These are phyloP conservation scores for Nycteola revayana DNA, from an alignment of 2,888 invertebrate species.

Conservation along the genomic window DNA sequence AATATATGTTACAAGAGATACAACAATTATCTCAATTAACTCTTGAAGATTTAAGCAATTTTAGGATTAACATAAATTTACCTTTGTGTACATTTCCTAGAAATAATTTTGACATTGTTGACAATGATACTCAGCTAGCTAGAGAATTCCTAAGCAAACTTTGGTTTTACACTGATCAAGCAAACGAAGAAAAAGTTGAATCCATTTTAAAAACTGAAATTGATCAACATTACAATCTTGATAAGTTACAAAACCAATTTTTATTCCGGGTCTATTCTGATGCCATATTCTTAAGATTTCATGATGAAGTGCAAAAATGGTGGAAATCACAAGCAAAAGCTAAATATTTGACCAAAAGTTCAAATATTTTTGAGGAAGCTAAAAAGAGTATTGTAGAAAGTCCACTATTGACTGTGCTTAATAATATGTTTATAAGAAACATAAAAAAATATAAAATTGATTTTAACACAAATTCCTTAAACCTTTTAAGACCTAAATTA, in stretches of 20 bases:
- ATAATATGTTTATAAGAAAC: constrained; percentile 37
- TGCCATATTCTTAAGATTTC: constrained; percentile 43
- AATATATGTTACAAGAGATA: constrained; percentile 25
- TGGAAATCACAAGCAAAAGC: constrained; percentile 38
- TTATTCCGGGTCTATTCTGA: constrained; percentile 41
- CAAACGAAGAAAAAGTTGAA: constrained; percentile 41
- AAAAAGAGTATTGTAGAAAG: constrained; percentile 41
- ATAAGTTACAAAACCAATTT: constrained; percentile 31
- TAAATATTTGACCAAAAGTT: constrained; percentile 33
- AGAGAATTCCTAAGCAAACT: constrained; percentile 38
- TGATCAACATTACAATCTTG: constrained; percentile 29
- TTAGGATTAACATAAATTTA: constrained; percentile 29
- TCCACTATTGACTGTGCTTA: constrained; percentile 38
- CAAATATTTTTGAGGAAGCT: constrained; percentile 36
- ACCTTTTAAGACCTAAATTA: constrained; percentile 24
- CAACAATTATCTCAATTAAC: constrained; percentile 13
- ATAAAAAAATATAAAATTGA: constrained; percentile 34
- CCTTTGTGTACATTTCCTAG: constrained; percentile 36
- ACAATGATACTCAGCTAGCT: constrained; percentile 35
- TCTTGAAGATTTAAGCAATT: constrained; percentile 23
- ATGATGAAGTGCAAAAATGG: constrained; percentile 50
- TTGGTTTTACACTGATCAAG: constrained; percentile 48
- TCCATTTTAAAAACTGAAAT: constrained; percentile 37
- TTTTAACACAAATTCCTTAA: constrained; percentile 26
- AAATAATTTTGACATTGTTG: constrained; percentile 31